Percentiles rank a stretch among this genome's conserved stretches.
phyloP scores from a whole-genome alignment of 1,140 invertebrate genomes.

The Aphelinus certus region DNA sequence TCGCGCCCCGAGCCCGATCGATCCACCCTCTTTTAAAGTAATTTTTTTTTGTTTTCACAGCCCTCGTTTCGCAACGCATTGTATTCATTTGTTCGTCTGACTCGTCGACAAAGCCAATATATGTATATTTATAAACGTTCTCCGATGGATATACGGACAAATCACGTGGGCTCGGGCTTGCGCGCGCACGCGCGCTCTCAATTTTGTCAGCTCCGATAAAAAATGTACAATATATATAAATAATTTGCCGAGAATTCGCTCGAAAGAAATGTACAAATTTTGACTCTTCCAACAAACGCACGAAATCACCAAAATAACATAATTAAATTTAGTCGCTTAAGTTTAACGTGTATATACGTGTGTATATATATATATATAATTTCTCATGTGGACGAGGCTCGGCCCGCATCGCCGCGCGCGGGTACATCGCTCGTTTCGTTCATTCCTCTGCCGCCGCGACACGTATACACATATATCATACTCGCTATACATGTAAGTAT shows the following conservation, averaged over 20 bases:
- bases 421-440: too few relatives aligned
- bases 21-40: conserved; percentile 39
- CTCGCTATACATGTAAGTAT: too few relatives aligned
- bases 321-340: too few relatives aligned
- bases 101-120: conserved; percentile 26
- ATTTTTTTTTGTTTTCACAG: conserved; percentile 58
- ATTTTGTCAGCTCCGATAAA: conserved; percentile 14
- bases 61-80: conserved; percentile 58
- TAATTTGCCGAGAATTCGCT: conserved; percentile 56
- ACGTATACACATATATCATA: too few relatives aligned
- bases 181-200: background rate
- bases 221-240: conserved; percentile 59
- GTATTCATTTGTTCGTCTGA: conserved; percentile 19
- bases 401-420: too few relatives aligned
- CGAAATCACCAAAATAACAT: too few relatives aligned
- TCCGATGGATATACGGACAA: background rate
- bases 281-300: background rate
- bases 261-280: conserved; percentile 59
- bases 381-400: too few relatives aligned
- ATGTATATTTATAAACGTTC: conserved; percentile 16
- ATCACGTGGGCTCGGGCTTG: too few relatives aligned
- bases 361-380: too few relatives aligned
- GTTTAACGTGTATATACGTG: too few relatives aligned
- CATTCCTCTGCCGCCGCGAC: too few relatives aligned
- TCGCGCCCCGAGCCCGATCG: conserved; percentile 37